Base-by-base conservation (phyloP, 2,888 invertebrate genomes). In the Ceratothoa steindachneri region DNA sequence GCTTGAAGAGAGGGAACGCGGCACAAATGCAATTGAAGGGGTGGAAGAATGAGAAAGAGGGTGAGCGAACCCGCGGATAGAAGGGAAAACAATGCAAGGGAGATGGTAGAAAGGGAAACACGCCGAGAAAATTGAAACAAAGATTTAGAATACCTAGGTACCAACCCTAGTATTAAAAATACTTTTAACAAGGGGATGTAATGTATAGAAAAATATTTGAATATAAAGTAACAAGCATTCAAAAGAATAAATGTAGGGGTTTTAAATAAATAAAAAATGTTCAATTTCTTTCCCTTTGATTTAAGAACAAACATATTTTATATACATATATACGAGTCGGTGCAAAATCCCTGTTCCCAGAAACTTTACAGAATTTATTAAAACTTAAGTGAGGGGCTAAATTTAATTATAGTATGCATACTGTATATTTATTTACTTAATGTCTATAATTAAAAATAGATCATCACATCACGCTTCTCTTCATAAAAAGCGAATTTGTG, bases 61-160 rank as follows among this genome's bases (percentile, higher is more conserved):
- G 27, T 22, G 3, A 1, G 2, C 2, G 60, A 22, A 55, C 12
- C 19, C 55, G n/a, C n/a, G 24, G 19, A 55, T 55, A 22, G 55
- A 55, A 55, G 55, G 55, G 55, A 55, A 55, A 55, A 55, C 55
- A 55, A 55, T 55, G 55, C 55, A 55, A 55, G 19, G 24, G 55
- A 55, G 19, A 55, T 15, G 55, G 19, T 12, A 55, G 55, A 55
- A 55, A 55, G 55, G 55, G 55, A 55, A 55, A 22, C 55, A 55
- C 24, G 19, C 55, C 55, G 55, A 55, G 55, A 22, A 55, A 55
- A 55, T 55, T 55, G 55, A 19, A 55, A 55, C 5, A 55, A 55
- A 19, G 24, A 12, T 12, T 5, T 15, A 55, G 55, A 55, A 55
- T 19, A 55, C 19, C 55, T 55, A 55, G 55, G 55, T 55, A 55